Base-by-base conservation (phyloP, 2,797 vertebrate genomes). In the Heteromormyrus szaboi region DNA sequence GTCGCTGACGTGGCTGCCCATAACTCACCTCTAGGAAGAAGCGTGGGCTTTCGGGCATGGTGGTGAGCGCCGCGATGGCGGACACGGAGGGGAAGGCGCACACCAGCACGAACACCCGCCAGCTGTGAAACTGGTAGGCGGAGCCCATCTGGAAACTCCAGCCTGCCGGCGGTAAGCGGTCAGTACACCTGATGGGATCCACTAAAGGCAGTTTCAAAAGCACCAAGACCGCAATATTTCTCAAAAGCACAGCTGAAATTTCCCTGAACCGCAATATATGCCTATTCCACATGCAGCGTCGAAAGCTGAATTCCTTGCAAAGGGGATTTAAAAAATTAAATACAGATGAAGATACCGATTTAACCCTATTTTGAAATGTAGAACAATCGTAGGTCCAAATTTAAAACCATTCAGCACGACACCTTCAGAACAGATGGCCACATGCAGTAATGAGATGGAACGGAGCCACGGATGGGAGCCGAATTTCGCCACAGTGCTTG, bases 61-160 rank as follows among this genome's bases (percentile, higher is more conserved):
- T 98, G 94, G 96, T 98, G 92, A 99, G 97, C 0, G 98, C 98
- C 5, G 95, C 98, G 0, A 99, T 99, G 95, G 98, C 98, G 0
- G 97, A 97, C 87, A 99, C 98, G 0, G 98, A 95, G 25, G 98
- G 98, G 87, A 99, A 97, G 90, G 98, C 98, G 88, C 98, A 99
- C 91, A 99, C 98, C 87, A 99, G 93, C 33, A 99, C 98, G 5
- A 99, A 99, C 86, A 99, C 98, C 25, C 98, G 96, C 98, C 98
- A 99, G 96, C 98, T 99, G 94, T 99, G 98, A 95, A 99, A 99
- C 92, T 99, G 98, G 93, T 99, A 99, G 0, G 98, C 98, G 0
- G 98, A 99, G 89, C 98, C 98, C 98, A 99, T 99, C 95, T 99
- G 98, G 94, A 99, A 99, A 90, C 98, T 99, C 98, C 98, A 99